Conservation (phyloP, 2,113 vertebrate genomes). For the Sceloporus tristichus region DNA sequence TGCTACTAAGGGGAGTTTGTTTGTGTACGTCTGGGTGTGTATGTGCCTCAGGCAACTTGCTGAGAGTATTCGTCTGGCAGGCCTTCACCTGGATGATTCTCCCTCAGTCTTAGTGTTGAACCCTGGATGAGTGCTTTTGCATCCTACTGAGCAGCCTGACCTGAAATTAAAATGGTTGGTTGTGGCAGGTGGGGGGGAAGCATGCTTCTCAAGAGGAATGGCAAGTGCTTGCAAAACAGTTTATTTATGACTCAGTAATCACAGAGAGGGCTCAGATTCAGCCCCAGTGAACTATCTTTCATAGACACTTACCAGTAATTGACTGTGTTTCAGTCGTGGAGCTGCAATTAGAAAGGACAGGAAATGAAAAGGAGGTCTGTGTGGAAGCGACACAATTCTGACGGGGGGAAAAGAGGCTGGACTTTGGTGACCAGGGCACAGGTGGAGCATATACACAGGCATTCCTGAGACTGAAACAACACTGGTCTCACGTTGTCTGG, state of each 20-base stretch:
- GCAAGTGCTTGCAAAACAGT: constrained; percentile 58
- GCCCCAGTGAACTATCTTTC: constrained; percentile 81
- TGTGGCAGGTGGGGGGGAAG: not conserved
- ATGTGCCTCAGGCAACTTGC: not conserved
- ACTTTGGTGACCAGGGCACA: constrained; percentile 80
- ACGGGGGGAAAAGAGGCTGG: constrained; percentile 66
- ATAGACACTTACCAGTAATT: constrained; percentile 68
- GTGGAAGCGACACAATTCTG: constrained; percentile 82
- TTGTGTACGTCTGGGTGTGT: not conserved
- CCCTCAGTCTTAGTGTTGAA: not conserved
- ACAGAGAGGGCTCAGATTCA: constrained; percentile 81
- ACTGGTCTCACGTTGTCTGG: not conserved
- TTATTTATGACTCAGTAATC: constrained; percentile 73
- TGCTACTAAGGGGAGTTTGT: not conserved
- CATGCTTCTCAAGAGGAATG: constrained; percentile 44
- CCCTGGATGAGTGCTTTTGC: not conserved
- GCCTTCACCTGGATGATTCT: not conserved
- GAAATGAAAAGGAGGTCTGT: constrained; percentile 88
- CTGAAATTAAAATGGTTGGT: not conserved
- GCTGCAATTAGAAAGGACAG: constrained; percentile 78
- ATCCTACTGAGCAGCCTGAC: not conserved
- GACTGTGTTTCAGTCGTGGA: constrained; percentile 78
- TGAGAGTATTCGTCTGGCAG: not conserved
- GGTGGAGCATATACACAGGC: constrained; percentile 54
- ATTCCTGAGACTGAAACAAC: constrained; percentile 11